These are phyloP conservation scores for Hoplodrina blanda DNA, from an alignment of 2,888 invertebrate genomes.

Conservation along the genomic window DNA sequence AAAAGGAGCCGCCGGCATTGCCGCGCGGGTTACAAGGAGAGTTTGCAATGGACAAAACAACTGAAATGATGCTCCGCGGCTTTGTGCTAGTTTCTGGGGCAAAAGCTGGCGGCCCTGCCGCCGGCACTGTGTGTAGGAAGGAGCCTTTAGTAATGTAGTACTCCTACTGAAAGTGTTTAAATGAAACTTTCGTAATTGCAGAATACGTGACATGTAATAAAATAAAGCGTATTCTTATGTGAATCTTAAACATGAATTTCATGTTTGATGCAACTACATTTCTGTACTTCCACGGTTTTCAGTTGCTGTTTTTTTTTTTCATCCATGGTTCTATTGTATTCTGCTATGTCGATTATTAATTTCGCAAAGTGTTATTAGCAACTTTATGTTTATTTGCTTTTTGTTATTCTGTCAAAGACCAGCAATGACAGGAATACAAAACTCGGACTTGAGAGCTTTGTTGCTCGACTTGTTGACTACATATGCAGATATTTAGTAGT, in stretches of 20 bases:
- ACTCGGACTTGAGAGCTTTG: neutral
- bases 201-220: neutral
- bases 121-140: no score
- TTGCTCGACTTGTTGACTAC: neutral
- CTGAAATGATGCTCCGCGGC: no score
- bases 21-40: no score
- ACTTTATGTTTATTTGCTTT: slow-evolving; percentile 1
- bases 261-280: neutral
- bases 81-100: no score
- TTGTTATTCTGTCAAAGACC: neutral
- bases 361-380: neutral
- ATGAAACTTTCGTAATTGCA: neutral
- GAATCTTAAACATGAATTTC: neutral
- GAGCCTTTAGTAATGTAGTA: no score
- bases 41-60: no score
- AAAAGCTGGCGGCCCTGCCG: no score
- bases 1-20: no score
- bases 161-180: neutral
- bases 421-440: neutral
- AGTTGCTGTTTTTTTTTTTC: slow-evolving; percentile 4
- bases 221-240: neutral
- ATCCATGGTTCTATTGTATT: neutral
- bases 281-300: neutral
- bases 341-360: slow-evolving; percentile 36
- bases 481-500: neutral